Percentiles rank a stretch among this genome's conserved stretches.
Evolutionary conservation across 92 coral and sea anemone genomes (phyloP).

Genomic region (Heteractis magnifica): DNA sequence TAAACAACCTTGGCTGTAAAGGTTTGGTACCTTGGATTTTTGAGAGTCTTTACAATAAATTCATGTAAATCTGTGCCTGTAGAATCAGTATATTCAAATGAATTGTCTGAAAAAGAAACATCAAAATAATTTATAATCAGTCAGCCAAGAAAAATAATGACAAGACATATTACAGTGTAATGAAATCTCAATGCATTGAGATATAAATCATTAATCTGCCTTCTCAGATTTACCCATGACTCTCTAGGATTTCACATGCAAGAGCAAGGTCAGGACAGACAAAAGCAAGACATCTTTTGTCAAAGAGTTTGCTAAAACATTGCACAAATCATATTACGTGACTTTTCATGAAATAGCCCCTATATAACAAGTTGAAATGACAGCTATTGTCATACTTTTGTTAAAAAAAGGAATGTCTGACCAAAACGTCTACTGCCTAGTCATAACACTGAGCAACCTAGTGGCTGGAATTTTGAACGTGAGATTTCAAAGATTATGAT

Average conservation of each 20-base stretch:
- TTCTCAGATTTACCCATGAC: too few relatives aligned
- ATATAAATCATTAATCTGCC: too few relatives aligned
- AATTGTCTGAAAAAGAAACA: conserved; percentile 68
- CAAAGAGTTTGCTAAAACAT: too few relatives aligned
- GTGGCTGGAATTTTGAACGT: not conserved
- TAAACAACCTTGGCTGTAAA: not conserved
- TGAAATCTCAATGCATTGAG: too few relatives aligned
- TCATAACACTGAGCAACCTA: too few relatives aligned
- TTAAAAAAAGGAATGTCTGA: too few relatives aligned
- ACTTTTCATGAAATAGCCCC: too few relatives aligned
- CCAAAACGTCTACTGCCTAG: too few relatives aligned
- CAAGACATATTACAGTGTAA: not conserved
- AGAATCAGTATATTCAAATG: conserved; percentile 98
- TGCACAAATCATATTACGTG: too few relatives aligned
- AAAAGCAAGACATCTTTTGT: not conserved
- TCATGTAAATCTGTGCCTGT: conserved; percentile 98
- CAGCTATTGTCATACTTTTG: too few relatives aligned
- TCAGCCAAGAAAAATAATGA: not conserved
- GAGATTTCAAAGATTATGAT: not conserved
- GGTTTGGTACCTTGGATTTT: conserved; percentile 77
- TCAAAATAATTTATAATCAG: not conserved
- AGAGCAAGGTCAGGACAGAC: not conserved
- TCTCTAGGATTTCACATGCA: too few relatives aligned
- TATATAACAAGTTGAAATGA: too few relatives aligned
- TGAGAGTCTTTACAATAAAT: conserved; percentile 89